These are phyloP conservation scores for Heliconius congener DNA, from an alignment of 1,140 invertebrate species.

Conservation along the genomic window DNA sequence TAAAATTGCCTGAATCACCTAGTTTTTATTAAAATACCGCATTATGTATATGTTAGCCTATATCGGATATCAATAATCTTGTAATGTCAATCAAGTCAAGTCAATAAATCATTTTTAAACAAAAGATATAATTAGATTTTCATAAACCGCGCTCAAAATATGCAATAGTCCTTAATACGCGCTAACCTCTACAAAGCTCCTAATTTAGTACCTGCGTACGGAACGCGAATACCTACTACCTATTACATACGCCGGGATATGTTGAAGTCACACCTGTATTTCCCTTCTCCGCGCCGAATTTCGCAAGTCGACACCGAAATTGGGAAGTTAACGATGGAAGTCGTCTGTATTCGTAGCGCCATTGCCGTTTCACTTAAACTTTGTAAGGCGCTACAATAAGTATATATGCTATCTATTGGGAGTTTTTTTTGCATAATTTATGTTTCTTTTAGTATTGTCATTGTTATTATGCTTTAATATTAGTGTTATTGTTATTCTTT, in stretches of 20 bases:
- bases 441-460: background rate
- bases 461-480: background rate
- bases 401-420: slow-evolving; percentile 66
- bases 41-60: no score
- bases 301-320: slow-evolving; percentile 76
- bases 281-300: slow-evolving; percentile 55
- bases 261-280: slow-evolving; percentile 57
- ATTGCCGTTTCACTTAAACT: slow-evolving; percentile 20
- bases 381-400: background rate
- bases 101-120: no score
- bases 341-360: slow-evolving; percentile 36
- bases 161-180: slow-evolving; percentile 26
- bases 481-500: no score
- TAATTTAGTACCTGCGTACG: slow-evolving; percentile 53
- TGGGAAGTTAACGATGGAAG: slow-evolving; percentile 70
- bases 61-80: no score
- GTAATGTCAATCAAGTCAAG: no score
- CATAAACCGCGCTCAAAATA: background rate
- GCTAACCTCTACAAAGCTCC: slow-evolving; percentile 59
- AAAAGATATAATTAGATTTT: no score
- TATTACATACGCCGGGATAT: slow-evolving; percentile 33
- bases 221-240: background rate
- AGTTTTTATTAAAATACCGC: no score
- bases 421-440: slow-evolving; percentile 13
- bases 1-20: no score